A percentile compares a stretch with the other conserved stretches of the same genome.
Conservation (phyloP, 2,113 vertebrate species). For the Tor tambroides region DNA sequence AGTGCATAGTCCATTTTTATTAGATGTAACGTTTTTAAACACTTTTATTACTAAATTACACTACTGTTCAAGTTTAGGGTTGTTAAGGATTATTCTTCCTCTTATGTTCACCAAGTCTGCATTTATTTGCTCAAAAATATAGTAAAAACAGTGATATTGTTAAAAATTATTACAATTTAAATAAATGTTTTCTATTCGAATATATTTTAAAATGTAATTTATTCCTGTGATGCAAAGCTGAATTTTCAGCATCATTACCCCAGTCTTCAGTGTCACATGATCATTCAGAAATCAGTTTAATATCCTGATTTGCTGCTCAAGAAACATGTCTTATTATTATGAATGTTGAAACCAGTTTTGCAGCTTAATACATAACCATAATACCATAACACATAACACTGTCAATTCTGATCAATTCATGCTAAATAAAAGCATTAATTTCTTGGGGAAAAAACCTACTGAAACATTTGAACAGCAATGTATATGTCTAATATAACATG, state of each 20-base stretch:
- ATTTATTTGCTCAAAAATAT: background rate
- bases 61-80: no score
- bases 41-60: no score
- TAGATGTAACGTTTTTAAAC: no score
- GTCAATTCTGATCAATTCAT: no score
- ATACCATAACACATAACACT: no score
- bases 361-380: no score
- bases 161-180: background rate
- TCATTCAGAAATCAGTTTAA: background rate
- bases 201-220: background rate
- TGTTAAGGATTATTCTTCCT: background rate
- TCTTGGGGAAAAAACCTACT: background rate
- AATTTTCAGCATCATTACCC: background rate
- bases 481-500: background rate
- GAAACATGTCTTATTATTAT: background rate
- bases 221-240: background rate
- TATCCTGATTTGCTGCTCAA: background rate
- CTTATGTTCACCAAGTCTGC: background rate
- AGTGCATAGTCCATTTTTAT: no score
- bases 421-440: background rate
- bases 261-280: background rate
- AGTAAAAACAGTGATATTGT: background rate
- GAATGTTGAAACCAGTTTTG: background rate
- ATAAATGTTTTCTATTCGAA: background rate
- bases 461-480: background rate